Percentiles rank a stretch among this genome's conserved stretches.
Conservation (phyloP, 2,797 vertebrate genomes). For the Artibeus lituratus region DNA sequence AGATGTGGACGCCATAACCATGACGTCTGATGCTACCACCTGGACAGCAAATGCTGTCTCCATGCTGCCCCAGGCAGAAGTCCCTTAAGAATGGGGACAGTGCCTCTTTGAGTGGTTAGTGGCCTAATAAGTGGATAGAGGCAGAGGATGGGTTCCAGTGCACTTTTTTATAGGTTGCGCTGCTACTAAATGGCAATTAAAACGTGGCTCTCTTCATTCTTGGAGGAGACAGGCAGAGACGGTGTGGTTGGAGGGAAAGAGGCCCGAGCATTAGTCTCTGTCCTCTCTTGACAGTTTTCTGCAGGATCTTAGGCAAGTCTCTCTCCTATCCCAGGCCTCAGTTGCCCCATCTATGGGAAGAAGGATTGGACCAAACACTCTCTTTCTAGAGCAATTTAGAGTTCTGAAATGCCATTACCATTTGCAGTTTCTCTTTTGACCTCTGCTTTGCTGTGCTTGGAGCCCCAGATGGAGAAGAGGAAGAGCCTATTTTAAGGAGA, state of each 20-base stretch:
- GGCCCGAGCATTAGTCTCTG: too few relatives aligned
- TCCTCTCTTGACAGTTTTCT: neutral
- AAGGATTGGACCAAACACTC: neutral
- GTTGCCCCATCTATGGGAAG: neutral
- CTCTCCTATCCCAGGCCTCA: neutral
- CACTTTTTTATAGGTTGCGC: neutral
- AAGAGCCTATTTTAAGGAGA: constrained; percentile 24
- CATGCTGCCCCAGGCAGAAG: neutral
- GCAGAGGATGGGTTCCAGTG: neutral
- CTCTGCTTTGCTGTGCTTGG: neutral
- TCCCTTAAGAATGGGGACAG: neutral
- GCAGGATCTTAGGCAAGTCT: neutral
- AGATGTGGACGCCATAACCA: neutral
- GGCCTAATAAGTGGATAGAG: neutral
- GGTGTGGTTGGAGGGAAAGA: neutral
- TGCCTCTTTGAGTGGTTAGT: neutral
- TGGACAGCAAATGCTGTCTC: neutral
- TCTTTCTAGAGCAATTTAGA: neutral
- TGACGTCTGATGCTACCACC: neutral
- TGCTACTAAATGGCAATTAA: neutral
- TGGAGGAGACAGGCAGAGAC: neutral
- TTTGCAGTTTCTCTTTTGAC: neutral
- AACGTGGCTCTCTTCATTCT: neutral
- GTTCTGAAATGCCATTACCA: neutral
- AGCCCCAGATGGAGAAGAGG: neutral